These are phyloP conservation scores for Xenops minutus DNA, from an alignment of 2,797 vertebrate species.

Conservation along the genomic window DNA sequence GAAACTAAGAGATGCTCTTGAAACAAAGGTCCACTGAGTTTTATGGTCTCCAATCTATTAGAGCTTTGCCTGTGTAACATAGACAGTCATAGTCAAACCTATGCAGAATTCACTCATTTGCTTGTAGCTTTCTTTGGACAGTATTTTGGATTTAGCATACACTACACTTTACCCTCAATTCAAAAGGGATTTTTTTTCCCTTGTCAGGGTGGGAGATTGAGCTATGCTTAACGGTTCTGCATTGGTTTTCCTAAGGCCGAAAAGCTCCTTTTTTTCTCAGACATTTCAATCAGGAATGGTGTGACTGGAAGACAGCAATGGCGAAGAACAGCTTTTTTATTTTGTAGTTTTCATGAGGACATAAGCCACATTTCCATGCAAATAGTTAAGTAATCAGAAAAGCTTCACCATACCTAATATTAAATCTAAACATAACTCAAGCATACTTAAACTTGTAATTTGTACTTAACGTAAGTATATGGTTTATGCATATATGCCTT, in stretches of 20 bases:
- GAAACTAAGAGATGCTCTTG: not conserved
- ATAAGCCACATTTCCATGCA: not conserved
- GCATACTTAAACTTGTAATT: not conserved
- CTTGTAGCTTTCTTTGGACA: not conserved
- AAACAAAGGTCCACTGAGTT: not conserved
- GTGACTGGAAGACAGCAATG: not conserved
- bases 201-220: not conserved
- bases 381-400: not conserved
- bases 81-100: not conserved
- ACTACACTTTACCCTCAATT: not conserved
- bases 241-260: not conserved
- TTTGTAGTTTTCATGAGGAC: not conserved
- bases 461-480: not conserved
- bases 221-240: not conserved
- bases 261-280: not conserved
- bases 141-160: not conserved
- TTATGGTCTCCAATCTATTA: not conserved
- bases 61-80: not conserved
- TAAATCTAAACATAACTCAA: not conserved
- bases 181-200: not conserved
- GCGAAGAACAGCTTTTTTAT: not conserved
- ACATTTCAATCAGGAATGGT: not conserved
- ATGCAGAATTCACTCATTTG: not conserved
- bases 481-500: not conserved
- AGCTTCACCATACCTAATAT: not conserved